Conservation (phyloP, 1,140 invertebrate genomes). For the Phocides pigmalion region DNA sequence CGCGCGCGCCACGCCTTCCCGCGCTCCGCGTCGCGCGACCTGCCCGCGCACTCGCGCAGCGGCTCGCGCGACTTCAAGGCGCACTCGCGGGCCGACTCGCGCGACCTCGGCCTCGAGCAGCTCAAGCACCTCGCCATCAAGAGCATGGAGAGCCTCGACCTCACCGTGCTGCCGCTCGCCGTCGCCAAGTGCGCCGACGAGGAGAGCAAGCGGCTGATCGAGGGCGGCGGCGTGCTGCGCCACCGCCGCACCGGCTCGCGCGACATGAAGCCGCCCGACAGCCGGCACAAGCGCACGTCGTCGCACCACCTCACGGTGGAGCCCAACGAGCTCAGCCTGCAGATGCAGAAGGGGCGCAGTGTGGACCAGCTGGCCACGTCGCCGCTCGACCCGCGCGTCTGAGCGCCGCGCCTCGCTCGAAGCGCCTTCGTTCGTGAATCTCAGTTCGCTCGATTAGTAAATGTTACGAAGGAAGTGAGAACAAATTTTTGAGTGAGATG, state of each 20-base stretch:
- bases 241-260: conserved; percentile 85
- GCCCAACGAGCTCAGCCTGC: conserved; percentile 64
- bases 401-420: conserved; percentile 21
- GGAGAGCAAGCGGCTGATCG: conserved; percentile 79
- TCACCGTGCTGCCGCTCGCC: conserved; percentile 66
- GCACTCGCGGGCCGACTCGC: conserved; percentile 69
- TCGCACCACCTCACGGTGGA: conserved; percentile 79
- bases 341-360: conserved; percentile 70
- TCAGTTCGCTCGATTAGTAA: conserved; percentile 23
- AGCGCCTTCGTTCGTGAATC: conserved; percentile 13
- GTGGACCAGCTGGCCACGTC: conserved; percentile 66
- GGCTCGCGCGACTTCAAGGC: conserved; percentile 67
- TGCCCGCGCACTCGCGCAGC: conserved; percentile 55
- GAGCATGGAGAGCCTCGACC: conserved; percentile 79
- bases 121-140: conserved; percentile 74
- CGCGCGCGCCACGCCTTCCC: conserved; percentile 57
- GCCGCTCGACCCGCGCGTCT: conserved; percentile 56
- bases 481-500: conserved; percentile 25
- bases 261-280: conserved; percentile 75
- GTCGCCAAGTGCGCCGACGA: conserved; percentile 63
- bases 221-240: conserved; percentile 80
- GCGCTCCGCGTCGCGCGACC: conserved; percentile 60
- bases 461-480: conserved; percentile 22
- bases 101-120: conserved; percentile 75
- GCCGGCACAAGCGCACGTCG: conserved; percentile 74